A percentile compares a stretch with the other conserved stretches of the same genome.
These are phyloP conservation scores for Strix uralensis DNA, from an alignment of 2,113 vertebrate genomes.

Conservation along the genomic window DNA sequence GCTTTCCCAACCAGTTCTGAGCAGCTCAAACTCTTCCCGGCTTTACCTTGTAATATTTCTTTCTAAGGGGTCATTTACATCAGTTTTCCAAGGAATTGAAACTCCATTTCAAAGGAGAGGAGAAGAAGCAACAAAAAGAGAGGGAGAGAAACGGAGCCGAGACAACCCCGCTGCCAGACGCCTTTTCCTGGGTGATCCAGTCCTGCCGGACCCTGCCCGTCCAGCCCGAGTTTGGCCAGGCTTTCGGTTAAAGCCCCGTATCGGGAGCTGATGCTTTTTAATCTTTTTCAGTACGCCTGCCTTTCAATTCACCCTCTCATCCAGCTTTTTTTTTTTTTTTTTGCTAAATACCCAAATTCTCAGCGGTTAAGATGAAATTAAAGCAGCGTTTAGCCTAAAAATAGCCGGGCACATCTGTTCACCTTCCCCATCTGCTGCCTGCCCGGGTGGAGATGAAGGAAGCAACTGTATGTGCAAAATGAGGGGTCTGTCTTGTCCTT, in stretches of 20 bases:
- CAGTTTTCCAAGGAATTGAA: not conserved
- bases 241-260: accelerated
- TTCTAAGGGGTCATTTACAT: not conserved
- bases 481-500: not conserved
- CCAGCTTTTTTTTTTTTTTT: not conserved
- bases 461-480: not conserved
- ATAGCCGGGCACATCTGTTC: constrained; percentile 8
- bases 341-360: not conserved
- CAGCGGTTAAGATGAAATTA: not conserved
- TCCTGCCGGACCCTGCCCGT: not conserved
- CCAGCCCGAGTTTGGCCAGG: not conserved
- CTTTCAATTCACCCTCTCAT: not conserved
- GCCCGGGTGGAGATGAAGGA: not conserved
- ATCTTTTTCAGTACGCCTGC: not conserved
- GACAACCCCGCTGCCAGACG: not conserved
- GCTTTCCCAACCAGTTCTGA: constrained; percentile 10
- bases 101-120: not conserved
- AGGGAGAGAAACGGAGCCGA: not conserved
- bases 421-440: not conserved
- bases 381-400: not conserved
- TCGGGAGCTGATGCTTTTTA: not conserved
- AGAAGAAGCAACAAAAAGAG: not conserved
- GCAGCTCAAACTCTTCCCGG: not conserved
- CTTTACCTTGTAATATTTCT: not conserved
- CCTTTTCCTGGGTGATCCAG: not conserved